These are phyloP conservation scores for Trichomalopsis sarcophagae DNA, from an alignment of 1,140 invertebrate genomes.

Conservation along the genomic window DNA sequence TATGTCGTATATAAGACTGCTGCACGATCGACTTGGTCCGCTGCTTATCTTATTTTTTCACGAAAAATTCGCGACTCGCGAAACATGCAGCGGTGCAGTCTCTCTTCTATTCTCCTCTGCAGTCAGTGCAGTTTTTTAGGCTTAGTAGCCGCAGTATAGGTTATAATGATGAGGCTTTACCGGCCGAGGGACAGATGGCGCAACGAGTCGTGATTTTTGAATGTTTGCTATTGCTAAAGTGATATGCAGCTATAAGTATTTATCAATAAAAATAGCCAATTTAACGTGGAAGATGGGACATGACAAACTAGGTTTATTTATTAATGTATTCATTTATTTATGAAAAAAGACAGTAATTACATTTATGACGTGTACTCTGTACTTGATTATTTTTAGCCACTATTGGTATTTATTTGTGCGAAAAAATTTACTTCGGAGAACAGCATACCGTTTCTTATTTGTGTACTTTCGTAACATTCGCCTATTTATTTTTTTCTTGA, in stretches of 20 bases:
- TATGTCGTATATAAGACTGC: background rate
- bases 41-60: background rate
- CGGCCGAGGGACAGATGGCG: slow-evolving; percentile 21
- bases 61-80: background rate
- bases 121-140: background rate
- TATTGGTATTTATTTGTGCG: no score
- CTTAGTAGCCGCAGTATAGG: background rate
- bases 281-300: no score
- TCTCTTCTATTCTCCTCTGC: no score
- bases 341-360: no score
- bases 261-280: no score
- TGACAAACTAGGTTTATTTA: no score
- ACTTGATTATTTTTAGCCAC: background rate
- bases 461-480: background rate
- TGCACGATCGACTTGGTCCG: slow-evolving; percentile 2
- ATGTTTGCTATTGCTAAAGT: background rate
- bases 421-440: background rate
- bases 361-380: no score
- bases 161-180: background rate
- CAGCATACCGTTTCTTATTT: background rate
- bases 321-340: no score
- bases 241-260: no score
- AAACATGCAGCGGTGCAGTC: background rate
- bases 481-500: no score
- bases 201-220: background rate